Evolutionary conservation across 2,797 vertebrate genomes (phyloP).

Genomic region (Hemibagrus guttatus): DNA sequence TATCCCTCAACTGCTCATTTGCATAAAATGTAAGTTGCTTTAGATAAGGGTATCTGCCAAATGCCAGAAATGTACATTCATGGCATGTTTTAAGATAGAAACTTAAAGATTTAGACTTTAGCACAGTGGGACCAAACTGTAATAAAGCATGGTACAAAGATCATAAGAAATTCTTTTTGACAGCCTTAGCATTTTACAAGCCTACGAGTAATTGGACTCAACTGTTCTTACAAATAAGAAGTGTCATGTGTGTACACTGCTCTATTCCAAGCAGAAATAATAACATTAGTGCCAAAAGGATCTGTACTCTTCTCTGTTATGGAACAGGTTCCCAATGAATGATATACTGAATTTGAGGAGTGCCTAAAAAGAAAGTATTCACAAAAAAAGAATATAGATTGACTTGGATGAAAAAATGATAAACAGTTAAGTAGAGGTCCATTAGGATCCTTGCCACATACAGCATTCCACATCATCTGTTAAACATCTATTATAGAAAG

Average conservation of each 20-base stretch:
- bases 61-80: neutral
- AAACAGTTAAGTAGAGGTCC: neutral
- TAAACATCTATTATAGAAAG: constrained; percentile 16
- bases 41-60: too few species aligned
- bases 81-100: too few species aligned
- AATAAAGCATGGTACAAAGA: neutral
- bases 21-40: too few species aligned
- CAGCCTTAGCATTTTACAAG: neutral
- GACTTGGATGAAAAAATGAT: neutral
- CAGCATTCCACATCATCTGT: constrained; percentile 2
- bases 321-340: neutral
- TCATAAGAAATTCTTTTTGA: neutral
- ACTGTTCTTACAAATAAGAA: neutral
- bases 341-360: neutral
- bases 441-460: neutral
- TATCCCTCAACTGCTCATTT: too few species aligned
- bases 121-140: neutral
- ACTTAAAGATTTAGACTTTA: neutral
- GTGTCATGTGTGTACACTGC: neutral
- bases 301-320: neutral
- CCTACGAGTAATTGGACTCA: neutral
- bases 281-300: neutral
- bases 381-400: neutral
- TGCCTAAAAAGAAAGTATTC: neutral
- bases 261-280: neutral